Base-by-base conservation (phyloP, 2,888 invertebrate genomes). In the Synergus itoensis region DNA sequence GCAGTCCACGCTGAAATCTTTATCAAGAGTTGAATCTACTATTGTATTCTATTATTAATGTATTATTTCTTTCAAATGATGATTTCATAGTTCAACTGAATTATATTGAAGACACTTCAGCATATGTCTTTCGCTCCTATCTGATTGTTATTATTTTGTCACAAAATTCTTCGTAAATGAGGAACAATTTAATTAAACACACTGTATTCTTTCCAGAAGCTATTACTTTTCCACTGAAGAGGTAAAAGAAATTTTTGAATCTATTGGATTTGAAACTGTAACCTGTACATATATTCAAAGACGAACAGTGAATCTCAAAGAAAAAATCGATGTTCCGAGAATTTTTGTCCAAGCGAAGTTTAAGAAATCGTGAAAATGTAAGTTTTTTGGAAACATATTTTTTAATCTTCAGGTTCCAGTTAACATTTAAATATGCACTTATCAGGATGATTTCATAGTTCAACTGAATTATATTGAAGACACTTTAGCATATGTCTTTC, bases 261-360 rank as follows among this genome's bases (percentile, higher is more conserved):
- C 93, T 9, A 94, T 93, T 80, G 98, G 98, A 0, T 98, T 98
- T 92, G 93, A 95, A 85, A 93, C 95, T 1, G 84, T 95, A 0
- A 93, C 93, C 78, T 96, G 96, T 89, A 94, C 94, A 0, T 99
- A 99, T 91, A 94, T 99, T 3, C 95, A 98, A 87, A 93, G 98
- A 48, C 94, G 98, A 77, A 99, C 99, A 0, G 94, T 98, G 0
- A 99, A 99, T 92, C 94, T 96, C 77, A 99, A 99, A 89, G 98
- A 99, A 93, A 96, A 96, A 12, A 94, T 99, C 69, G 96, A 98
- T 93, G 98, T 98, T 0, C 97, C 97, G 0, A 94, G 99, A 83
- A 96, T 98, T 86, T 99, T 99, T 93, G 94, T 99, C 0, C 99
- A 99, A 92, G 97, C 96, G 5, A 97, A 97, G 94, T 97, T 97